phyloP scores from a whole-genome alignment of 2,888 invertebrate species.

The Scaptomyza tumidula region DNA sequence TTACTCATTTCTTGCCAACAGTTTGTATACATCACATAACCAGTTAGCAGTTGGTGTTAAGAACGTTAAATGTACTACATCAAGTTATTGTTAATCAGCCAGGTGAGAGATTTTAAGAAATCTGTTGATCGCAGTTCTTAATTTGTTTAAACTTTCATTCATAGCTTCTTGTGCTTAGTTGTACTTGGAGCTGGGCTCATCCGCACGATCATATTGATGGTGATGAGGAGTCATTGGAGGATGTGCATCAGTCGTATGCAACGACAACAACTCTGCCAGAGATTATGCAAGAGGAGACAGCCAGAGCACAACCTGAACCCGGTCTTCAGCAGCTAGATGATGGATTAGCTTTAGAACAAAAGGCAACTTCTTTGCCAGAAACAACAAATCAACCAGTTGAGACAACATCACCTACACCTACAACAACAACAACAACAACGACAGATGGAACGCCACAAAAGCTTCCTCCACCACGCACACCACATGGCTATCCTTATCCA shows the following conservation, averaged over 20 bases:
- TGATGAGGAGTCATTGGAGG: slow-evolving; percentile 42
- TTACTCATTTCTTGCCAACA: slow-evolving; percentile 26
- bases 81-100: slow-evolving; percentile 56
- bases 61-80: slow-evolving; percentile 43
- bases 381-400: slow-evolving; percentile 33
- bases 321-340: slow-evolving; percentile 28
- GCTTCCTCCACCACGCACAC: slow-evolving; percentile 1
- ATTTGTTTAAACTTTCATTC: neutral
- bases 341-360: slow-evolving; percentile 14
- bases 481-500: slow-evolving; percentile 4
- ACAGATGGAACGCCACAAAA: slow-evolving; percentile 14
- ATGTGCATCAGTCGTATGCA: slow-evolving; percentile 12
- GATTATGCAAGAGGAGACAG: slow-evolving; percentile 19
- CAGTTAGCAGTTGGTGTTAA: slow-evolving; percentile 2
- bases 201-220: slow-evolving; percentile 16
- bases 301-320: slow-evolving; percentile 26
- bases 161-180: slow-evolving; percentile 51
- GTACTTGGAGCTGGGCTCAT: slow-evolving; percentile 12
- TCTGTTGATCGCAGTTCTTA: neutral
- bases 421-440: slow-evolving; percentile 34
- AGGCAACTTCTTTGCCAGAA: slow-evolving; percentile 31
- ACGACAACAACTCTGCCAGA: slow-evolving; percentile 43
- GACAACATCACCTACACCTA: slow-evolving; percentile 27
- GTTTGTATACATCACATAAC: slow-evolving; percentile 28
- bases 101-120: slow-evolving; percentile 36